A percentile compares a stretch with the other conserved stretches of the same genome.
Evolutionary conservation across 2,113 vertebrate genomes (phyloP).

Genomic region (Cryptomyrus ogoouensis): DNA sequence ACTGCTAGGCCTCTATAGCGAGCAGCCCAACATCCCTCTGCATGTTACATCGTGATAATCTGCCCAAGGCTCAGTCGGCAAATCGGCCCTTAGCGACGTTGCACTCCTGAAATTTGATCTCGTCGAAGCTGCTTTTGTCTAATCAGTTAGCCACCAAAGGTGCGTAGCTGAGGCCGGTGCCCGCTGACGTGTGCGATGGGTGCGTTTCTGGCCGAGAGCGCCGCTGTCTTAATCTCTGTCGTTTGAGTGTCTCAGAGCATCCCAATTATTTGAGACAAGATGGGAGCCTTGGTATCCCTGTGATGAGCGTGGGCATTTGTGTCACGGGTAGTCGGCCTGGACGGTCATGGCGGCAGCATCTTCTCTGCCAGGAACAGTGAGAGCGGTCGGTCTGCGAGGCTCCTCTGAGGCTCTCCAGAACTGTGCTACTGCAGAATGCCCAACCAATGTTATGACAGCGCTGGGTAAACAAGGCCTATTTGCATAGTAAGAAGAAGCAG

Average conservation of each 20-base stretch:
- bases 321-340: background rate
- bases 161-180: background rate
- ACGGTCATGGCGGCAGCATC: background rate
- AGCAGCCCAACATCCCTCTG: background rate
- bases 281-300: background rate
- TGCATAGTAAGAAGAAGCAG: background rate
- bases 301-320: too few relatives aligned
- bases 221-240: background rate
- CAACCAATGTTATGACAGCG: background rate
- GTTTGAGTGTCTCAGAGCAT: background rate
- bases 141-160: conserved; percentile 33
- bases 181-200: too few relatives aligned
- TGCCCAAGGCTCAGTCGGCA: background rate
- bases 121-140: conserved; percentile 42
- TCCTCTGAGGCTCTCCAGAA: background rate
- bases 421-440: background rate
- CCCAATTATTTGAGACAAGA: background rate
- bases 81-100: background rate
- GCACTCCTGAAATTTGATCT: conserved; percentile 39
- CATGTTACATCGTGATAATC: background rate
- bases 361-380: background rate
- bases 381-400: background rate
- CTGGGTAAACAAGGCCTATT: background rate
- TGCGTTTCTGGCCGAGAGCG: conserved; percentile 9
- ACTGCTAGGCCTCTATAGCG: background rate